Evolutionary conservation across 2,797 vertebrate genomes (phyloP), one percentile per base, ranked within the genome.

Genomic region (Margarornis squamiger): DNA sequence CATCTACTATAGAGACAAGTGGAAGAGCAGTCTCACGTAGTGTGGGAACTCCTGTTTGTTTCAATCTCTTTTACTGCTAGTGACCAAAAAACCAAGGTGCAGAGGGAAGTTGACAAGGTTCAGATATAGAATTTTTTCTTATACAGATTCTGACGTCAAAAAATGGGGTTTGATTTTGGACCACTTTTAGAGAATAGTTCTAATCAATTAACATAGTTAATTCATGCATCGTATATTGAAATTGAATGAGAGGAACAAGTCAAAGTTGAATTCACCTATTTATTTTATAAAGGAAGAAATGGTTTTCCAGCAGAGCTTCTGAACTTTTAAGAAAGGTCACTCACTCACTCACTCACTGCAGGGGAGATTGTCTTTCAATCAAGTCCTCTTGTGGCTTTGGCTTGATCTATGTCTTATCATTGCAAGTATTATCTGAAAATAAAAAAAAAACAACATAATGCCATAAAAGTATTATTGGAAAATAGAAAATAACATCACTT

Each of bases 291-390:
- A 84, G 34, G 83, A 91, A 86, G 76, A 29, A 81, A 81, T 46
- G n/a, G 5, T n/a, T 94, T 88, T 86, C 34, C 70, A 80, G 54
- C 59, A 83, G 34, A 83, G 48, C n/a, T 88, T 72, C 62, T 88
- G 63, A 89, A 86, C 77, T 95, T 92, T 92, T 76, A 79, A 86
- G 75, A 89, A 70, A 92, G 75, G 80, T 88, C 72, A 66, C 19
- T 66, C 27, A 63, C 38, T 39, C 27, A 63, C 38, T 39, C 38
- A 39, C 39, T 83, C 59, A 54, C 52, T 95, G 66, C 16, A 85
- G 88, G 29, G 32, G 45, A 94, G 95, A 88, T 90, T 77, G 52
- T 88, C 75, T 95, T 96, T 90, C 91, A 93, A 52, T 95, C 74
- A 94, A 92, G 52, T 87, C 18, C 7, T 85, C 74, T 94, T n/a